Base-by-base conservation (phyloP, 2,888 invertebrate genomes). In the Ichneumoninae sp. region DNA sequence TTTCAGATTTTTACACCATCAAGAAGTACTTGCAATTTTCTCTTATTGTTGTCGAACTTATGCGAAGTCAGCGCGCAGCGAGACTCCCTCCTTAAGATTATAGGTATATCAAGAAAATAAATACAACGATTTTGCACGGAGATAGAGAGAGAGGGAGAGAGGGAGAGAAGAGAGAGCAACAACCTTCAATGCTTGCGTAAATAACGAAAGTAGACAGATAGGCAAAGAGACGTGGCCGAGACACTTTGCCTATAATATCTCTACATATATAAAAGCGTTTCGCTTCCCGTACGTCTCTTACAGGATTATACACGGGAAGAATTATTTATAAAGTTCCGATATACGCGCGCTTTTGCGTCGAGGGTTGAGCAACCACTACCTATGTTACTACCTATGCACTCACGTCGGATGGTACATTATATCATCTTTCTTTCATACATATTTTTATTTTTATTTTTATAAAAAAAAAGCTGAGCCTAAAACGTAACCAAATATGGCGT, bases 241-340 rank as follows among this genome's bases (percentile, higher is more conserved):
- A 40, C 40, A 40, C 40, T 40, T 40, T 33, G 33, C 33, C 33
- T 33, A 33, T 33, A 33, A 33, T 33, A 33, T 33, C 33, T 6
- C 33, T 16, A 62, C 60, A 13, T 22, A n/a, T 8, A 74, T 74
- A 44, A 30, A 30, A 22, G 44, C 22, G n/a, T n/a, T 40, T 74
- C 47, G 19, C 50, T 60, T 62, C 44, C 33, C 10, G 62, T 62
- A 62, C 72, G 30, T 60, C n/a, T 8, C 72, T 44, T 60, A 26
- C 72, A 44, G 60, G 40, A 72, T 72, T 72, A 60, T 72, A 26
- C 44, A n/a, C 30, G 44, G 40, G 54, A 26, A 44, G 40, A 26
- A 57, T 72, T 60, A 60, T 72, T 60, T 72, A 72, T 72, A 72
- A 72, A 60, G 26, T 26, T 60, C 7, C 72, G 72, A 72, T 72